phyloP scores from a whole-genome alignment of 2,113 vertebrate species.

The Chelonoidis abingdonii region DNA sequence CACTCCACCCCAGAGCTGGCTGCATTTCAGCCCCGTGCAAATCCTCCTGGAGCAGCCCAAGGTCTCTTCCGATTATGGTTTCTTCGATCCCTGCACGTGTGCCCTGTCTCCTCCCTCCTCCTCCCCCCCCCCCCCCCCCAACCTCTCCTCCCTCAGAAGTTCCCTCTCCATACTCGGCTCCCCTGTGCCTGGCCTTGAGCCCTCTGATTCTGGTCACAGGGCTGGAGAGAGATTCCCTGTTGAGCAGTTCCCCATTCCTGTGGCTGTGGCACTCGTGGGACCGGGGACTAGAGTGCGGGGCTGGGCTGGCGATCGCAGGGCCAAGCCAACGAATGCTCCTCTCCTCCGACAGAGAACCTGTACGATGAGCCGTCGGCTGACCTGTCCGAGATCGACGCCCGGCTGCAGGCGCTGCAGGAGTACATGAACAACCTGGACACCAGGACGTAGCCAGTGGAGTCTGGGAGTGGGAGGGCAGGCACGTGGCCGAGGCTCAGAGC shows the following conservation, averaged over 20 bases:
- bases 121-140: too few relatives aligned
- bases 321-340: not conserved
- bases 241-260: not conserved
- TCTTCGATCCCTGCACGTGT: not conserved
- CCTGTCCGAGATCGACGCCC: constrained; percentile 91
- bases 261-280: too few relatives aligned
- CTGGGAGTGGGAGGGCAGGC: fast-evolving
- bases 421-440: constrained; percentile 93
- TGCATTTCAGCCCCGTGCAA: not conserved
- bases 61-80: not conserved
- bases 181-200: not conserved
- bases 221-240: not conserved
- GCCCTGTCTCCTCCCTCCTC: not conserved
- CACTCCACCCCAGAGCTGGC: not conserved
- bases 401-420: constrained; percentile 92
- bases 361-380: constrained; percentile 81
- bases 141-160: not conserved
- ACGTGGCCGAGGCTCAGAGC: not conserved
- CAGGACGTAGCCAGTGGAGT: constrained; percentile 66
- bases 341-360: constrained; percentile 79
- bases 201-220: not conserved
- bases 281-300: not conserved
- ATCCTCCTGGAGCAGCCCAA: not conserved
- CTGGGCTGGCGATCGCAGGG: not conserved
- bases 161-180: not conserved